Base-by-base conservation (phyloP, 1,140 invertebrate species). In the Stenopsyche tienmushanensis region DNA sequence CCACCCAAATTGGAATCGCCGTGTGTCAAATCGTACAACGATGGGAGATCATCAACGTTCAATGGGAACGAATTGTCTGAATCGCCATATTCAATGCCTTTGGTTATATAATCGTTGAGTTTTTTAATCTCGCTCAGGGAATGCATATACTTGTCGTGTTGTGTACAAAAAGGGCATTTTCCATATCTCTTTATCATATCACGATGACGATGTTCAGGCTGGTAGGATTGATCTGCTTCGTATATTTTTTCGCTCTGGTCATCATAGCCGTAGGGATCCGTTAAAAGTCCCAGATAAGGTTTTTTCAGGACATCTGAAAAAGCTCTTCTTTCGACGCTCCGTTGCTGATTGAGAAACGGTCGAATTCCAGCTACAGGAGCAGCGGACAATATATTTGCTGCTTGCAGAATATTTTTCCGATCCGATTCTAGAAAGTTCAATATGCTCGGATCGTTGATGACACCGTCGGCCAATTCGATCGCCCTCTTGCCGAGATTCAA, bases 281-380 rank as follows among this genome's bases (percentile, higher is more conserved):
- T 49, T 18, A 60, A 15, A 9, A 60, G 29, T 29, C 57, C 57
- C 2, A 60, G n/a, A 26, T 25, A 60, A 13, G 57, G 57, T 49
- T 60, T 60, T 3, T 17, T 17, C 2, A 47, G 44, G 2, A 60
- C 34, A 15, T 26, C 57, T 21, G 54, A 20, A 26, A n/a, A 60
- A 15, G 21, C 20, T 17, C 57, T 41, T 21, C 20, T 21, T 34
- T 41, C 41, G 21, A 26, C 42, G 1, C 47, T 7, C 21, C 57
- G 24, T 26, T 47, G 15, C 8, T 57, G 26, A 44, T 23, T 26
- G 8, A n/a, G n/a, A n/a, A n/a, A n/a, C n/a, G n/a, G n/a, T 39
- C 34, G n/a, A 39, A n/a, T n/a, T n/a, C n/a, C n/a, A n/a, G n/a
- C n/a, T n/a, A n/a, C n/a, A n/a, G n/a, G n/a, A 39, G 34, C 34